These are phyloP conservation scores for Lasioglossum vierecki DNA, from an alignment of 2,888 invertebrate genomes.

Conservation along the genomic window DNA sequence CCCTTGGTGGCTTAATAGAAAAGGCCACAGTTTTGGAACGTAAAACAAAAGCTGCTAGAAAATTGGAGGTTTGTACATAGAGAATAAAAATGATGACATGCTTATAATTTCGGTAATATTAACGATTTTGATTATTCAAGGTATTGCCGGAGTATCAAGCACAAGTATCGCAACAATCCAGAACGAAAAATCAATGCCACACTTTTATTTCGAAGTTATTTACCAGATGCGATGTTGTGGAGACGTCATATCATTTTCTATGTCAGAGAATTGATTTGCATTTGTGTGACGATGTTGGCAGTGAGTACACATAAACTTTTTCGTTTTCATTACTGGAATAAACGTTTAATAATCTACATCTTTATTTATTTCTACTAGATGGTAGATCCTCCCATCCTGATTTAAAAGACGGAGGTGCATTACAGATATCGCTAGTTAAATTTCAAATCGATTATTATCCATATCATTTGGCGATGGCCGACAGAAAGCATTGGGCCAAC, in stretches of 20 bases:
- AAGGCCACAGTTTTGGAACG: conserved; percentile 92
- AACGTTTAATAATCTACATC: conserved; percentile 4
- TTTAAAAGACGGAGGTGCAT: conserved; percentile 94
- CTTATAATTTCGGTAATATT: neutral
- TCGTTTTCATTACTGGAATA: conserved; percentile 2
- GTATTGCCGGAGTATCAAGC: conserved; percentile 91
- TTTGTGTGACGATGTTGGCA: conserved; percentile 97
- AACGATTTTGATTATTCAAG: conserved; percentile 75
- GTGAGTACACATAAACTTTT: conserved; percentile 84
- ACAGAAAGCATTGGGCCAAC: conserved; percentile 95
- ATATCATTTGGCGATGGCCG: conserved; percentile 95
- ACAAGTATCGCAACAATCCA: conserved; percentile 87
- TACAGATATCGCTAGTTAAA: conserved; percentile 95
- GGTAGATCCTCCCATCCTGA: conserved; percentile 94
- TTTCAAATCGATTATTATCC: conserved; percentile 98
- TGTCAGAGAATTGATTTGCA: conserved; percentile 97
- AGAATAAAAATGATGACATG: conserved; percentile 8
- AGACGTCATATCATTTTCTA: conserved; percentile 98
- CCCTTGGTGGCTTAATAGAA: conserved; percentile 92
- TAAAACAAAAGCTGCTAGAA: conserved; percentile 93
- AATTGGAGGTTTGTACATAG: conserved; percentile 87
- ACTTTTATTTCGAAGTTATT: conserved; percentile 88
- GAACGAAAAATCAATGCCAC: conserved; percentile 82
- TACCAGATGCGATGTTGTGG: conserved; percentile 95
- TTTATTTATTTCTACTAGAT: conserved; percentile 84